These are phyloP conservation scores for Parazoanthus swiftii DNA, from an alignment of 92 coral and sea anemone genomes.

Conservation along the genomic window DNA sequence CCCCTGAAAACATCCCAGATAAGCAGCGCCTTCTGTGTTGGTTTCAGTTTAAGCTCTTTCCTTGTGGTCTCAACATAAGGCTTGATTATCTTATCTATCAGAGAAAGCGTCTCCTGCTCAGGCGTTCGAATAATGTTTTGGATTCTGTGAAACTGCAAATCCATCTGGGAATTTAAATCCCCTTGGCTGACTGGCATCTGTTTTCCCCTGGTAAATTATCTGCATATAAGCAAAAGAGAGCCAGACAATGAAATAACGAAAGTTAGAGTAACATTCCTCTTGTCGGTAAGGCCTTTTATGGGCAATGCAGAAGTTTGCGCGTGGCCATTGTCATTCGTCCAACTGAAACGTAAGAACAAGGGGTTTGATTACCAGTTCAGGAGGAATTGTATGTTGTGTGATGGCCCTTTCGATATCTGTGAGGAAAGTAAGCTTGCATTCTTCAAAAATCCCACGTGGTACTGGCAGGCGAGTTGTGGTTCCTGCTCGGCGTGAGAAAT, in stretches of 20 bases:
- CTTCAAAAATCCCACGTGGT: no score
- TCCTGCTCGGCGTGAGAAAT: no score
- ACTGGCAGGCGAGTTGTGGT: no score
- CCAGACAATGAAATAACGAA: constrained; percentile 51
- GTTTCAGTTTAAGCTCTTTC: constrained; percentile 50
- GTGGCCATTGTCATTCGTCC: constrained; percentile 66
- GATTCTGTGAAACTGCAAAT: constrained; percentile 53
- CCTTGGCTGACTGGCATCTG: constrained; percentile 56
- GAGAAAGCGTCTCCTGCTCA: constrained; percentile 48
- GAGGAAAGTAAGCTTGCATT: no score
- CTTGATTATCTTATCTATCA: constrained; percentile 53
- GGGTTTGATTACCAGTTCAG: constrained; percentile 55
- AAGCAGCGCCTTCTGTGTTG: constrained; percentile 53
- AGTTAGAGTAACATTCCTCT: constrained; percentile 55
- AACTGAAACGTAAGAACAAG: constrained; percentile 62
- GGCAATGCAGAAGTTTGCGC: constrained; percentile 48
- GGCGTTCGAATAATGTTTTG: constrained; percentile 50
- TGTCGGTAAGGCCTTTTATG: constrained; percentile 51
- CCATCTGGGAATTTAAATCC: constrained; percentile 56
- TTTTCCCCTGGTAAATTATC: constrained; percentile 61
- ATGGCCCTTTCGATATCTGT: no score
- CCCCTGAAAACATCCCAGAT: constrained; percentile 63
- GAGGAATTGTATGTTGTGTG: constrained; percentile 40
- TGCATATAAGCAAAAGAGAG: constrained; percentile 58
- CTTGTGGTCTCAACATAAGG: constrained; percentile 46